Evolutionary conservation across 2,888 invertebrate genomes (phyloP).

Genomic region (Trachelus troglodyta): DNA sequence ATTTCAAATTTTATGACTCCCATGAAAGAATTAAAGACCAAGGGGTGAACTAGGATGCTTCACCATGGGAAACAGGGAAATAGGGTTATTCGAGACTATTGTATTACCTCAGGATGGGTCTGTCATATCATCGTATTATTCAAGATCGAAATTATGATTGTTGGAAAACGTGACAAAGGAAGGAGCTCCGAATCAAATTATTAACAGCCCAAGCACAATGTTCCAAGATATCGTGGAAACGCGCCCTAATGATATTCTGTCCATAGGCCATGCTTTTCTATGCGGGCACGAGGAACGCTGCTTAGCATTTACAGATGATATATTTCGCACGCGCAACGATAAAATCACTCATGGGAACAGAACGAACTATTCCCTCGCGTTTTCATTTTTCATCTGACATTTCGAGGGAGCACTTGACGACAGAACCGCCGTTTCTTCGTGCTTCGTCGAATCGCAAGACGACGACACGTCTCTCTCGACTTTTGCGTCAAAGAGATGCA

Average conservation of each 20-base stretch:
- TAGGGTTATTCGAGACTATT: background rate
- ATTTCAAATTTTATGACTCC: background rate
- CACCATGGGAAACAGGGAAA: background rate
- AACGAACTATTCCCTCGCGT: background rate
- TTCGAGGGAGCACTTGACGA: background rate
- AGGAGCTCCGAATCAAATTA: background rate
- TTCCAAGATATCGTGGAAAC: background rate
- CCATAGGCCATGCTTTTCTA: background rate
- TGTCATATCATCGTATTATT: background rate
- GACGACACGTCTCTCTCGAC: background rate
- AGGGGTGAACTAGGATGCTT: background rate
- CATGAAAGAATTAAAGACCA: background rate
- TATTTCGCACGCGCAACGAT: background rate
- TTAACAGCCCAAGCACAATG: background rate
- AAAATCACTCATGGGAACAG: background rate
- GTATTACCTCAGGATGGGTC: background rate
- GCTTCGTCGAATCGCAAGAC: background rate
- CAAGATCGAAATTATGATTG: background rate
- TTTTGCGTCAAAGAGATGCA: background rate
- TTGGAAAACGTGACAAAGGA: background rate
- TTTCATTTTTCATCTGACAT: background rate
- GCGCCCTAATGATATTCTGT: background rate
- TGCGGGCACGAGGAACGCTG: background rate
- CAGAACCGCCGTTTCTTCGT: background rate
- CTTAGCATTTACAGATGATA: background rate